These are phyloP conservation scores for Chromoteleia sp. DNA, from an alignment of 2,888 invertebrate species.

Conservation along the genomic window DNA sequence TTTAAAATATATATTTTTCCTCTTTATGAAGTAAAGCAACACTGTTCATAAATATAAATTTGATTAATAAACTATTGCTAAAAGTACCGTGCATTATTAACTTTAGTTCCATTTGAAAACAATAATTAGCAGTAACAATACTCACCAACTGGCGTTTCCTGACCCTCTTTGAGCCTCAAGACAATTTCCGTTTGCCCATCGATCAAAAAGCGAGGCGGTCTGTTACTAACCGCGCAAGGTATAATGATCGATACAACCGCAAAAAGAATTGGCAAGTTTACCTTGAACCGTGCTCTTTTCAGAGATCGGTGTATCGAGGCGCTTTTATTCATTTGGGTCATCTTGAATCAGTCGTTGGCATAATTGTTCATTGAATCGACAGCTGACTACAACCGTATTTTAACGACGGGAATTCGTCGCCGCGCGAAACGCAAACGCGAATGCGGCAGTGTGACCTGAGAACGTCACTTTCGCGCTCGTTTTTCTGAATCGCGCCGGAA, in stretches of 20 bases:
- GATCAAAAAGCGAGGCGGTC: constrained; percentile 92
- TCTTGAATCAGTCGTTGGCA: constrained; percentile 73
- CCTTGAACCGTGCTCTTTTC: constrained; percentile 73
- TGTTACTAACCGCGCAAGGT: constrained; percentile 86
- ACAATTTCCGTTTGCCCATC: constrained; percentile 97
- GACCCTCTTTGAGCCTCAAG: constrained; percentile 94
- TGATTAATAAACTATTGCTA: too few species aligned
- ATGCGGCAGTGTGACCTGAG: constrained; percentile 15
- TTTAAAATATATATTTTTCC: too few species aligned
- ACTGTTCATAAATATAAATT: too few species aligned
- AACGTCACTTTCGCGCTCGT: constrained; percentile 72
- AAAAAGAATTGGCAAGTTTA: constrained; percentile 66
- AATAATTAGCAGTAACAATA: constrained; percentile 62
- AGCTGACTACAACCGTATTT: background rate
- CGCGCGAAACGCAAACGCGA: constrained; percentile 7
- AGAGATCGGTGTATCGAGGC: constrained; percentile 43
- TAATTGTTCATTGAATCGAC: constrained; percentile 68
- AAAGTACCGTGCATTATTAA: background rate
- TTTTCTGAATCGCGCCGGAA: constrained; percentile 20
- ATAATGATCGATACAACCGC: constrained; percentile 73
- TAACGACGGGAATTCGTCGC: background rate
- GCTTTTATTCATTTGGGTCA: constrained; percentile 70
- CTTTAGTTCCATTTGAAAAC: background rate
- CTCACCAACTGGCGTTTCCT: constrained; percentile 94
- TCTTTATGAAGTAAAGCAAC: too few species aligned